These are phyloP conservation scores for Turritopsis rubra DNA, from an alignment of 30 jellyfish, hydroid and myxozoan genomes.

Conservation along the genomic window DNA sequence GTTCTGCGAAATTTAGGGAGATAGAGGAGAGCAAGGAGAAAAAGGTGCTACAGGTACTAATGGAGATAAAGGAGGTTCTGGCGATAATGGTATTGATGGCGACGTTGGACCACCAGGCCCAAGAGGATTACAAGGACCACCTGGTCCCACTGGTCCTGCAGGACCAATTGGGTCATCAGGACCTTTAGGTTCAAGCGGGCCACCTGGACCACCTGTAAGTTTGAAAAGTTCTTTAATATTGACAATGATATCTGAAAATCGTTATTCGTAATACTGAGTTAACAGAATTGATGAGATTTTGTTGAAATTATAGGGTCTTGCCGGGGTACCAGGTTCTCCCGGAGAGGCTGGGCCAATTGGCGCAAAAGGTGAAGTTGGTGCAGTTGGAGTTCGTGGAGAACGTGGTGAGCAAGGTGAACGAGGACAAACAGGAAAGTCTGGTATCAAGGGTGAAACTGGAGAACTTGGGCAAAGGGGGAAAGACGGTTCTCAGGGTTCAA, in stretches of 20 bases:
- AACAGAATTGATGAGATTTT: too few relatives aligned
- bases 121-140: slow-evolving; percentile 44
- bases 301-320: slow-evolving; percentile 43
- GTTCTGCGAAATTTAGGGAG: slow-evolving; percentile 19
- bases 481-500: slow-evolving; percentile 42
- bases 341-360: slow-evolving; percentile 56
- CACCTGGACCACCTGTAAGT: slow-evolving; percentile 75
- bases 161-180: slow-evolving; percentile 44
- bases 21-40: slow-evolving; percentile 33
- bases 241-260: background rate
- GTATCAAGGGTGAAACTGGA: slow-evolving; percentile 57
- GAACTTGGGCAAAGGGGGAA: slow-evolving; percentile 50
- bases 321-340: slow-evolving; percentile 50
- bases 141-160: slow-evolving; percentile 37
- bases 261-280: background rate
- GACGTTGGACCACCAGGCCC: slow-evolving; percentile 51
- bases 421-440: slow-evolving; percentile 32
- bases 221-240: background rate
- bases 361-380: slow-evolving; percentile 48
- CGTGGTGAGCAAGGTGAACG: slow-evolving; percentile 65
- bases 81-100: slow-evolving; percentile 37
- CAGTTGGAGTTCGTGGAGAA: slow-evolving; percentile 44
- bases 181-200: slow-evolving; percentile 57
- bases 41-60: slow-evolving; percentile 43
- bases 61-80: slow-evolving; percentile 53